Evolutionary conservation across 2,888 invertebrate genomes (phyloP), one percentile per base, ranked within the genome.

Genomic region (Argynnis bischoffii): DNA sequence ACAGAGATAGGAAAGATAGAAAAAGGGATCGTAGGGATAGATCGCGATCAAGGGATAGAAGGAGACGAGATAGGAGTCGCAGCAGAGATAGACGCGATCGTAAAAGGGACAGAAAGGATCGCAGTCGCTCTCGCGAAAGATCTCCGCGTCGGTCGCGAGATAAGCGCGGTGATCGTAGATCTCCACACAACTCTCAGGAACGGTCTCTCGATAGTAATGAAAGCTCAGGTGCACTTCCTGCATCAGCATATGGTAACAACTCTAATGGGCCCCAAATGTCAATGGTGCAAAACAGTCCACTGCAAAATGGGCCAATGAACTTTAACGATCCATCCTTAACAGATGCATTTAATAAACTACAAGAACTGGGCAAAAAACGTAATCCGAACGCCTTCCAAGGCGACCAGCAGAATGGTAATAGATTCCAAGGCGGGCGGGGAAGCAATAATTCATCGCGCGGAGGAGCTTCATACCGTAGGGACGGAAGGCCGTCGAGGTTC

Each of bases 361-460:
- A 92, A 69, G 92, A 93, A 69, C 75, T 93, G 21, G 94, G 94
- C 51, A 93, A 94, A 66, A 93, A 94, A 60, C 90, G 95, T 4
- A 95, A 94, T 76, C 93, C 95, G 0, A 93, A 93, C 72, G 94
- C 94, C 1, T 93, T 95, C 67, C 92, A 90, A 72, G 89, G 87
- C 1, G 88, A 90, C 5, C 85, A 85, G 64, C 77, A 78, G 55
- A 82, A 82, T 66, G 81, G 79, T 1, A 81, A 78, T 21, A 71
- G 76, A 18, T 76, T 75, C 63, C 76, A 75, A 64, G 72, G 74
- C 53, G 75, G 72, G 15, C 73, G 81, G 26, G 83, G 77, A 68
- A 78, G 75, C 64, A 75, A 67, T 6, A 77, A 64, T 54, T 72
- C 55, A 41, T 74, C 76, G 2, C 80, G 85, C n/a, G 81, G 83